Evolutionary conservation across 1,140 invertebrate genomes (phyloP), one percentile per base, ranked within the genome.

Genomic region (Araneus ventricosus): DNA sequence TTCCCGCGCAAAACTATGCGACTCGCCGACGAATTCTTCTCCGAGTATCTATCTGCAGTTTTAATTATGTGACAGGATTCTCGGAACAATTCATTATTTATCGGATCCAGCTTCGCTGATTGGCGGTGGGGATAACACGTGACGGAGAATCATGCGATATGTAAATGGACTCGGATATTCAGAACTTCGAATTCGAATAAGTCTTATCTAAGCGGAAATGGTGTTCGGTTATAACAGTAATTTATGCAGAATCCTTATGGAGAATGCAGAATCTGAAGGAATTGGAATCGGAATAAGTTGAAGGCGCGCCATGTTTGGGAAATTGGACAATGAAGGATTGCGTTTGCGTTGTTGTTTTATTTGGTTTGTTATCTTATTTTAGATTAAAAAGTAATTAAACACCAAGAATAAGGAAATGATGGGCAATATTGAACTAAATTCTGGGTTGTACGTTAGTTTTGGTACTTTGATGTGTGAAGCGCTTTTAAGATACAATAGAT

Each of bases 61-160:
- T 84, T 45, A 84, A 84, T 84, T 84, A 84, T 52, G 80, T 84
- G 39, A 84, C 80, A 84, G 80, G 39, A 84, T 84, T 84, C 39
- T 39, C 22, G 80, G 27, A 84, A 84, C 80, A 84, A 84, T 84
- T 45, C 80, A 84, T 84, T 45, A 84, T 84, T 84, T 84, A 84
- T 27, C 80, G 24, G 45, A 52, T 84, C 41, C 7, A 10, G 39
- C 20, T 20, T n/a, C 39, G 80, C 80, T 84, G 80, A 84, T 84
- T 84, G 80, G 80, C 39, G 39, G 80, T 45, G 39, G 37, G 80
- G 80, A 45, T 84, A 45, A 84, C 80, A 84, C 45, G 80, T 45
- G 80, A 84, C 45, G 22, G 45, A 27, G 80, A 84, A 52, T 84
- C 80, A 34, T 84, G 80, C 45, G 80, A 84, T 84, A 84, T 52